These are phyloP conservation scores for Synergus gifuensis DNA, from an alignment of 2,888 invertebrate species.

Conservation along the genomic window DNA sequence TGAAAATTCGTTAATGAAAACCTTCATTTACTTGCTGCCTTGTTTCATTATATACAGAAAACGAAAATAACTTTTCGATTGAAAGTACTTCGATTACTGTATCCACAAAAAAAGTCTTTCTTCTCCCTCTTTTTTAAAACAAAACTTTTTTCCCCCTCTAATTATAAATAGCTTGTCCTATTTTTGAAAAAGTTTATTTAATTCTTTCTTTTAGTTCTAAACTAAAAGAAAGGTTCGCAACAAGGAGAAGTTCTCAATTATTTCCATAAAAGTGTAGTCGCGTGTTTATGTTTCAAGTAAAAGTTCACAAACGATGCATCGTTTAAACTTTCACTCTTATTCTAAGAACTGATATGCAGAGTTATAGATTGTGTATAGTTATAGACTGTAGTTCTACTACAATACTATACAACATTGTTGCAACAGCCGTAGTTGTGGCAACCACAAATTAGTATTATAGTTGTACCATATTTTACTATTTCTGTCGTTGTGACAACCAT, in stretches of 20 bases:
- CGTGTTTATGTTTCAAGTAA: neutral
- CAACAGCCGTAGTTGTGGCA: no score
- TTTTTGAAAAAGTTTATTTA: no score
- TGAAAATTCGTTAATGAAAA: constrained; percentile 18
- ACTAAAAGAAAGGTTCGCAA: neutral
- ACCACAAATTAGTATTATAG: no score
- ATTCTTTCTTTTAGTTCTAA: neutral
- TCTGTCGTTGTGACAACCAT: no score
- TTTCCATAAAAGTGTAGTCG: neutral
- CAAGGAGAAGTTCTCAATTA: no score
- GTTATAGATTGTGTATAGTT: neutral
- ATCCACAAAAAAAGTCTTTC: no score
- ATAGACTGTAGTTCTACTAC: no score
- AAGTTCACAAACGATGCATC: constrained; percentile 16
- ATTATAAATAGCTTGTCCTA: no score
- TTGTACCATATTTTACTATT: no score
- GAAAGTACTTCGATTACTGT: neutral
- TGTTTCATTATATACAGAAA: neutral
- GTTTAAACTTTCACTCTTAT: constrained; percentile 30
- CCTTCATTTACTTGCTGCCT: constrained; percentile 4
- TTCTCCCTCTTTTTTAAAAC: no score
- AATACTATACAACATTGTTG: no score
- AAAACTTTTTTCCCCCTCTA: no score
- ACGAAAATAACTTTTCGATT: constrained; percentile 2
- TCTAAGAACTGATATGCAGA: neutral